Evolutionary conservation across 2,888 invertebrate species (phyloP).

Genomic region (Lithosia quadra): DNA sequence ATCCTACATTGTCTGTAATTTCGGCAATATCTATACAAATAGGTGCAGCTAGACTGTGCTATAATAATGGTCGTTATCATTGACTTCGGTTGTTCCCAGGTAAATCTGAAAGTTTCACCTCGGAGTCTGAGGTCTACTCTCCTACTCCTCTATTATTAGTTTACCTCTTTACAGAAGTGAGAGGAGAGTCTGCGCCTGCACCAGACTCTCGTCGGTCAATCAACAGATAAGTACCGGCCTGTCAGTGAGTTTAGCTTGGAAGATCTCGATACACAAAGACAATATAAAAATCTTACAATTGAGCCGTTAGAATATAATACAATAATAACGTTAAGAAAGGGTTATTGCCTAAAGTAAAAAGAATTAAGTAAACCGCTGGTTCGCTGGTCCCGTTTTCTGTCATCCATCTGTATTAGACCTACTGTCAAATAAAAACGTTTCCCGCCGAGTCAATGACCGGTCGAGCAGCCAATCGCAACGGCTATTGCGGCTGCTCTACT

Average conservation of each 20-base stretch:
- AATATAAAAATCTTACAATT: constrained; percentile 2
- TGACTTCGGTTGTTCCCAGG: too few species aligned
- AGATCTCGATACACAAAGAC: neutral
- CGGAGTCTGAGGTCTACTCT: neutral
- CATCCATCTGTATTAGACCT: constrained; percentile 33
- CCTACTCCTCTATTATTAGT: neutral
- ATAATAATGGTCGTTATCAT: too few species aligned
- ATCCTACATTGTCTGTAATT: neutral
- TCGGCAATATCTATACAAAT: neutral
- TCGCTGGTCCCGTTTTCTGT: constrained; percentile 31
- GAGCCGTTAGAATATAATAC: too few species aligned
- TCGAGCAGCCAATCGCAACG: constrained; percentile 67
- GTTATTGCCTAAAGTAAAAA: constrained; percentile 35
- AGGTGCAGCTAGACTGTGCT: too few species aligned
- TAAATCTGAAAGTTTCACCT: too few species aligned
- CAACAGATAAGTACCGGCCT: too few species aligned
- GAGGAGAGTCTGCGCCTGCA: neutral
- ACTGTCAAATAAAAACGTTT: constrained; percentile 50
- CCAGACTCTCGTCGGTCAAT: too few species aligned
- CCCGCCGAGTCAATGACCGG: constrained; percentile 75
- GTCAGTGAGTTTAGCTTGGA: neutral
- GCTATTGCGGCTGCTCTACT: constrained; percentile 63
- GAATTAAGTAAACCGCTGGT: constrained; percentile 30
- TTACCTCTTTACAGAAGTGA: neutral
- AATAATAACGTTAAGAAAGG: constrained; percentile 17